Evolutionary conservation across 1,140 invertebrate species (phyloP).

Genomic region (Meloidogyne hapla): DNA sequence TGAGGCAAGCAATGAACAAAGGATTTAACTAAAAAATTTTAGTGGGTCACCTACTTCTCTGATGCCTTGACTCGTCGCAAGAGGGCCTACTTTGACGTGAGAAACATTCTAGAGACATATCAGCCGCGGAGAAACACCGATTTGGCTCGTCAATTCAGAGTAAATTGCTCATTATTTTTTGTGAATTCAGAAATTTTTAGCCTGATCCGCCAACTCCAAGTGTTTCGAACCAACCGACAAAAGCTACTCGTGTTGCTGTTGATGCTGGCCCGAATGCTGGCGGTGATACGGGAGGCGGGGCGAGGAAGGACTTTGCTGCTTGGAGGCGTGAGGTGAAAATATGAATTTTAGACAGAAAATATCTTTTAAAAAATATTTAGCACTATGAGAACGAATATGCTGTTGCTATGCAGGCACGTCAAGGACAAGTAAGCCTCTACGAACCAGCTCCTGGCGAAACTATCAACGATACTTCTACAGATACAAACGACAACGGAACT

Average conservation of each 20-base stretch:
- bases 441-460: not conserved
- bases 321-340: not conserved
- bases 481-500: not conserved
- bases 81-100: slow-evolving; percentile 1
- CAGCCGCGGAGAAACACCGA: not conserved
- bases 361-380: not conserved
- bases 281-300: not conserved
- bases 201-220: not conserved
- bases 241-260: not conserved
- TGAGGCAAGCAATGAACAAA: not conserved
- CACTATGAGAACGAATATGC: not conserved
- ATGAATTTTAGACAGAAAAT: too few species aligned
- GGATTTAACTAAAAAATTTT: not conserved
- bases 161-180: not conserved
- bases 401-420: not conserved
- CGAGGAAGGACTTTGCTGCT: not conserved
- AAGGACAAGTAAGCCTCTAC: not conserved
- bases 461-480: not conserved
- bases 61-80: slow-evolving; percentile 1
- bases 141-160: not conserved
- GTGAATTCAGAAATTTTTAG: not conserved
- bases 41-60: slow-evolving; percentile 5
- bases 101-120: not conserved
- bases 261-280: not conserved
- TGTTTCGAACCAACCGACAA: not conserved